Evolutionary conservation across 1,140 invertebrate species (phyloP).

Genomic region (Heterodera schachtii): DNA sequence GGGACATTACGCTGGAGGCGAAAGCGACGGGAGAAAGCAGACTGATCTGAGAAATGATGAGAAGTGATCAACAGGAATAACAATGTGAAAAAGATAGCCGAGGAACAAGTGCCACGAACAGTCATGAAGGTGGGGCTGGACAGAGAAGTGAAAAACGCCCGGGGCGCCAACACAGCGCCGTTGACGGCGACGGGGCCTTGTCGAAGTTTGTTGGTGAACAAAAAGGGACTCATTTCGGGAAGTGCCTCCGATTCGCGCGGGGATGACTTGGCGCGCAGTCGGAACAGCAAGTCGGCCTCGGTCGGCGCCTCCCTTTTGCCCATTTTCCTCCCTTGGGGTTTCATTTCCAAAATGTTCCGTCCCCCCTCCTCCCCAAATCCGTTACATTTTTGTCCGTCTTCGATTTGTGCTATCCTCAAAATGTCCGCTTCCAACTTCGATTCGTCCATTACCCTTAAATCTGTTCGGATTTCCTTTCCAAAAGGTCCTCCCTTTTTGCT

Average conservation of each 20-base stretch:
- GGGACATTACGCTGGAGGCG: slow-evolving; percentile 29
- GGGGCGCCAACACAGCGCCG: slow-evolving; percentile 28
- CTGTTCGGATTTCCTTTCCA: background rate
- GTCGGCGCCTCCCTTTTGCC: background rate
- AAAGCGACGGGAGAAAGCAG: slow-evolving; percentile 33
- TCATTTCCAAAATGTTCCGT: no score
- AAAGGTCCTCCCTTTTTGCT: background rate
- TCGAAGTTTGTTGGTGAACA: slow-evolving; percentile 22
- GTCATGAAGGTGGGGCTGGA: slow-evolving; percentile 33
- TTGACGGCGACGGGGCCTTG: slow-evolving; percentile 20
- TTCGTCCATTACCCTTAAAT: slow-evolving; percentile 11
- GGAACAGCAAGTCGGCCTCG: background rate
- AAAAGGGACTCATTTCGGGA: background rate
- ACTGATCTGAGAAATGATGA: slow-evolving; percentile 22
- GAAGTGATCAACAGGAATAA: background rate
- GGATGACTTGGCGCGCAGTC: background rate
- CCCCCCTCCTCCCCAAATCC: no score
- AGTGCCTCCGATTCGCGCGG: background rate
- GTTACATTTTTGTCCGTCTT: background rate
- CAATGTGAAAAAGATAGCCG: background rate
- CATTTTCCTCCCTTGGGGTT: background rate
- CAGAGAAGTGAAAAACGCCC: slow-evolving; percentile 23
- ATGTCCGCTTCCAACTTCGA: slow-evolving; percentile 25
- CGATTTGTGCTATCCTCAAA: slow-evolving; percentile 26
- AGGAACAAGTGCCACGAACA: slow-evolving; percentile 7